Percentiles rank a stretch among this genome's conserved stretches.
Evolutionary conservation across 1,140 invertebrate species (phyloP).

Genomic region (Gryllus bimaculatus): DNA sequence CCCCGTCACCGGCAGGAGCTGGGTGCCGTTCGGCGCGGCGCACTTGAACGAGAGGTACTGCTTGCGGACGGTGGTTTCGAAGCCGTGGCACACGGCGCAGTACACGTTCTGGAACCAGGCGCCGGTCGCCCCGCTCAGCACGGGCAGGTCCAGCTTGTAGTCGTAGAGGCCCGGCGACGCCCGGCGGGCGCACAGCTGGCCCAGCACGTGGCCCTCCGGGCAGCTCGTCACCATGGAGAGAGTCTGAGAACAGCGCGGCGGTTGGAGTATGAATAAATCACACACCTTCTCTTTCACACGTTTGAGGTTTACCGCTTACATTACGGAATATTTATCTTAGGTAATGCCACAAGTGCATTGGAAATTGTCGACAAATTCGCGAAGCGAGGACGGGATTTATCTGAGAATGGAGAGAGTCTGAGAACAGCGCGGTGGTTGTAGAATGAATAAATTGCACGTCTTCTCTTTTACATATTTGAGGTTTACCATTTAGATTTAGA

Average conservation of each 20-base stretch:
- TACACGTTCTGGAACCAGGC: conserved; percentile 29
- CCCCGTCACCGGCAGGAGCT: background rate
- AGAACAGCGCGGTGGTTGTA: too few relatives aligned
- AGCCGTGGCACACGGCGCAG: conserved; percentile 30
- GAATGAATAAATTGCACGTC: too few relatives aligned
- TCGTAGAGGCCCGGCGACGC: background rate
- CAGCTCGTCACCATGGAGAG: background rate
- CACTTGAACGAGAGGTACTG: background rate
- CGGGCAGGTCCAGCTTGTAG: conserved; percentile 19
- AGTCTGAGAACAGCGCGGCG: background rate
- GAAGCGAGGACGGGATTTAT: too few relatives aligned
- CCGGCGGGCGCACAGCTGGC: background rate
- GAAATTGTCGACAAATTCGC: too few relatives aligned
- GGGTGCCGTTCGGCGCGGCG: background rate
- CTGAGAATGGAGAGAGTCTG: background rate
- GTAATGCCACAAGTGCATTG: too few relatives aligned
- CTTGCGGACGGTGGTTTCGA: background rate
- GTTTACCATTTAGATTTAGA: too few relatives aligned
- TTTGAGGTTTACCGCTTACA: too few relatives aligned
- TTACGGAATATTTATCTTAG: too few relatives aligned
- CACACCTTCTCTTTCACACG: too few relatives aligned
- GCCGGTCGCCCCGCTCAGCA: conserved; percentile 7
- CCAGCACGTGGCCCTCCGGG: background rate
- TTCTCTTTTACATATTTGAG: too few relatives aligned
- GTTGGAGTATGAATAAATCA: too few relatives aligned